phyloP scores from a whole-genome alignment of 1,140 invertebrate genomes.

The Semibalanus balanoides region DNA sequence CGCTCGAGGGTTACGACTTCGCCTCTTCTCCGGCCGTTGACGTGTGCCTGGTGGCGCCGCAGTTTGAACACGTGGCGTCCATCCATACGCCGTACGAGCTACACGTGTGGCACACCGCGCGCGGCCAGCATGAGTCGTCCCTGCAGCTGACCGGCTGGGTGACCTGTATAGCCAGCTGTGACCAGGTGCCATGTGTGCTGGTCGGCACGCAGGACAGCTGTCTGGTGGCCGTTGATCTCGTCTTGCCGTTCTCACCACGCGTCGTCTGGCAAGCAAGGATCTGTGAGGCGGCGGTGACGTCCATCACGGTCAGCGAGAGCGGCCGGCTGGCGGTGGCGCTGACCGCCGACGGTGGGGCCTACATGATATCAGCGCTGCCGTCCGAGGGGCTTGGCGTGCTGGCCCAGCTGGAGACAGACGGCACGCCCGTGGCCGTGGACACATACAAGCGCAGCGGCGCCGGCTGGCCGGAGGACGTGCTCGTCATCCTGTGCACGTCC shows the following conservation, averaged over 20 bases:
- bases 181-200: neutral
- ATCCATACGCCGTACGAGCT: neutral
- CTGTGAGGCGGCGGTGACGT: neutral
- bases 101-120: neutral
- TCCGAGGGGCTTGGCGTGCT: neutral
- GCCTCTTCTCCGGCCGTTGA: neutral
- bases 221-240: neutral
- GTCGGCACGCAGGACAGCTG: neutral
- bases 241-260: neutral
- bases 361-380: neutral
- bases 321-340: neutral
- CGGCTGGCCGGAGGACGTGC: neutral
- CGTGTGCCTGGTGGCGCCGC: neutral
- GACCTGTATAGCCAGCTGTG: neutral
- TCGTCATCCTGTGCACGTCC: neutral
- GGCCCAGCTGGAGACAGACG: neutral
- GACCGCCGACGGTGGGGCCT: neutral
- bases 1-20: neutral
- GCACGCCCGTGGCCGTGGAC: neutral
- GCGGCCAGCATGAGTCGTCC: neutral
- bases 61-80: neutral
- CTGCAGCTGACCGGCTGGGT: neutral
- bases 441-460: neutral
- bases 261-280: neutral
- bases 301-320: neutral